phyloP scores from a whole-genome alignment of 2,888 invertebrate species.

The Panzeria rudis region DNA sequence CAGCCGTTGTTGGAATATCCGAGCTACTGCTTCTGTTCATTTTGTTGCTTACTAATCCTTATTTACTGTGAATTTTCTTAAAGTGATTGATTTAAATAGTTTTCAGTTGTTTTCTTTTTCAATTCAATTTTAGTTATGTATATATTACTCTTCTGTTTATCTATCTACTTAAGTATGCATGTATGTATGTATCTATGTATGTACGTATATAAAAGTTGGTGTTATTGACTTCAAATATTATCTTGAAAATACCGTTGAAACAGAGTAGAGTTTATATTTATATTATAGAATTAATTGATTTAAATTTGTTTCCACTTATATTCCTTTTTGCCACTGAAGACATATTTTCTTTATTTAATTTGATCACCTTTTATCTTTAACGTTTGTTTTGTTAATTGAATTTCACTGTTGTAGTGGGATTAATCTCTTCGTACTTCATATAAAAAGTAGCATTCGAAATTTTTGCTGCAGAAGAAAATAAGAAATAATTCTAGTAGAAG shows the following conservation, averaged over 20 bases:
- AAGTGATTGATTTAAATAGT: conserved; percentile 68
- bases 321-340: conserved; percentile 38
- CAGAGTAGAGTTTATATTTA: conserved; percentile 28
- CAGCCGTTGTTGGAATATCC: conserved; percentile 51
- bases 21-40: conserved; percentile 59
- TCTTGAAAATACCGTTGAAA: conserved; percentile 25
- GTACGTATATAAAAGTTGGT: conserved; percentile 2
- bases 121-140: neutral
- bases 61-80: conserved; percentile 58
- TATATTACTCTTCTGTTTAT: neutral
- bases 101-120: conserved; percentile 5
- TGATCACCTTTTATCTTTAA: conserved; percentile 38
- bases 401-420: conserved; percentile 61
- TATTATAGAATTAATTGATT: conserved; percentile 52
- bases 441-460: conserved; percentile 45
- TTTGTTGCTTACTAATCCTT: conserved; percentile 61
- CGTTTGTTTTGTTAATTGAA: conserved; percentile 64
- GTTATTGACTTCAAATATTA: conserved; percentile 38
- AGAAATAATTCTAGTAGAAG: neutral
- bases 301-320: conserved; percentile 27
- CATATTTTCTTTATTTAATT: conserved; percentile 43
- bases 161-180: neutral
- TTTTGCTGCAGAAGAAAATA: conserved; percentile 21
- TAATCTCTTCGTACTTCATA: conserved; percentile 51
- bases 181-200: neutral